Evolutionary conservation across 1,140 invertebrate genomes (phyloP), one percentile per base, ranked within the genome.

Genomic region (Eubasilissa regina): DNA sequence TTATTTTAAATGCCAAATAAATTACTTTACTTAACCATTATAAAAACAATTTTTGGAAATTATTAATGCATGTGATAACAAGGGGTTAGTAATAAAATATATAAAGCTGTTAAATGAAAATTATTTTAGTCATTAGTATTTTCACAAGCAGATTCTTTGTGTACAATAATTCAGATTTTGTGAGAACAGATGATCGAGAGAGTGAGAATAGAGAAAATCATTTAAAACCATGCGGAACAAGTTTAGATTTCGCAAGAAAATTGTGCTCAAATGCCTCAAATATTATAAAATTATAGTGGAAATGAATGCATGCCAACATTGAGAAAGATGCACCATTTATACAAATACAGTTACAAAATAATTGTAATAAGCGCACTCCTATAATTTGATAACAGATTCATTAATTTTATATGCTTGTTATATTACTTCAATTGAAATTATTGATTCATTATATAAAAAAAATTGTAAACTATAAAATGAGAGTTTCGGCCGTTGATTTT

Each of bases 181-280:
- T 77, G 74, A 78, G 62, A 48, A 74, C 55, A 76, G 68, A 53
- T 74, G 44, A 64, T 44, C 10, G 75, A 64, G 58, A 58, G 73
- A 73, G 80, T 77, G 77, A 82, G 80, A 77, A 82, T 25, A 82
- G 77, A 77, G 77, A 79, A 82, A 82, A 82, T 77, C 80, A 82
- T 82, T 66, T 45, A 74, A 70, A 74, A 66, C 76, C 80, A 82
- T 82, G 80, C 80, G 72, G 64, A 76, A 43, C 9, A 75, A 47
- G 10, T 48, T 10, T 48, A 75, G 53, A 44, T 17, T 72, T 51
- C 6, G 66, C 66, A 72, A 75, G 25, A 21, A 58, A 58, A 58
- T 17, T 75, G 66, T 7, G 13, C 73, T 45, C 73, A 44, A 11
- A 43, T 15, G n/a, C 12, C 73, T 43, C 53, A 44, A 12, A 21